phyloP scores from a whole-genome alignment of 2,113 vertebrate genomes.

The Taxidea taxus region DNA sequence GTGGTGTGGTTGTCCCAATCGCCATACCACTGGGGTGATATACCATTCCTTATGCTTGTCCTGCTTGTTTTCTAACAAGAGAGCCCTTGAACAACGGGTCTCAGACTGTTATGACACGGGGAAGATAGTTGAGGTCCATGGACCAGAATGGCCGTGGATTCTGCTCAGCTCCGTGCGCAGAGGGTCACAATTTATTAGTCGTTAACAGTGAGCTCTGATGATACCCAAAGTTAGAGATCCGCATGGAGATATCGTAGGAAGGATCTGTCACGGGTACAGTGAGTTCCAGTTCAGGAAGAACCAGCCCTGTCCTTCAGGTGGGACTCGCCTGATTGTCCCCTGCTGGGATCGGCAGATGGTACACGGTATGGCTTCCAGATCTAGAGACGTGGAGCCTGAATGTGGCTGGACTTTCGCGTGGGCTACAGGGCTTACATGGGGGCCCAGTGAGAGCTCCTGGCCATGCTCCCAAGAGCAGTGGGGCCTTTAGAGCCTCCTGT shows the following conservation, averaged over 20 bases:
- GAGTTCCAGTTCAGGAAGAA: neutral
- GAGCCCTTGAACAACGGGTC: neutral
- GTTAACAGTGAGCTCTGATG: too few species aligned
- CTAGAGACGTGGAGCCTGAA: neutral
- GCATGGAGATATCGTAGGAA: fast-evolving
- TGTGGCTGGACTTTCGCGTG: neutral
- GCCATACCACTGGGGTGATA: fast-evolving
- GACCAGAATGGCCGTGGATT: fast-evolving
- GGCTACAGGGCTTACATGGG: fast-evolving
- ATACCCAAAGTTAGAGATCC: neutral
- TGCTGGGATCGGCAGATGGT: neutral
- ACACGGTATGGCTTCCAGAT: neutral
- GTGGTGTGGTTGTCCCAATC: fast-evolving
- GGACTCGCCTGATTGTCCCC: neutral
- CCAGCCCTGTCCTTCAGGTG: fast-evolving
- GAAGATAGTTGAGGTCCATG: neutral
- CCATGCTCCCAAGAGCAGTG: too few species aligned
- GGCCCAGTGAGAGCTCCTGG: neutral
- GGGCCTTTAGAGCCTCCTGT: neutral
- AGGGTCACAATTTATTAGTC: fast-evolving
- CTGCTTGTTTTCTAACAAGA: neutral
- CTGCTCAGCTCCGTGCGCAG: fast-evolving
- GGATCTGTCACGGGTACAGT: fast-evolving
- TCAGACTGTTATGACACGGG: neutral
- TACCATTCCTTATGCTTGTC: fast-evolving